These are phyloP conservation scores for Corvus moneduloides DNA, from an alignment of 2,113 vertebrate genomes.

Conservation along the genomic window DNA sequence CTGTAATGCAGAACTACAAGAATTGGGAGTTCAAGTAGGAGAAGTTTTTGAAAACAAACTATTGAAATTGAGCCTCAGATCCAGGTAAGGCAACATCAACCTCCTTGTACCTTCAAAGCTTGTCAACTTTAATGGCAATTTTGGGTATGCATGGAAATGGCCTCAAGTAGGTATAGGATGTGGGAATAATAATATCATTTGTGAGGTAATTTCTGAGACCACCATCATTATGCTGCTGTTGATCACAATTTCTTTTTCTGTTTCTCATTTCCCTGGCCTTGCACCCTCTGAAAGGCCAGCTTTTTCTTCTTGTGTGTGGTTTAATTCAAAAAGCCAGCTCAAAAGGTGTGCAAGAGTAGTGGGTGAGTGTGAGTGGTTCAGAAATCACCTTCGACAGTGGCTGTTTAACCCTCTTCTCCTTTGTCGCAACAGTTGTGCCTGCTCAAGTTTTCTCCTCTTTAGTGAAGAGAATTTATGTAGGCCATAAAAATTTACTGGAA, in stretches of 20 bases:
- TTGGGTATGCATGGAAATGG: not conserved
- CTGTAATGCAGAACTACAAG: not conserved
- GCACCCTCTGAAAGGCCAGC: not conserved
- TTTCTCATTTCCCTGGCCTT: not conserved
- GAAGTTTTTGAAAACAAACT: not conserved
- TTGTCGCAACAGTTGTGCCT: not conserved
- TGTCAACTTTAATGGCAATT: not conserved
- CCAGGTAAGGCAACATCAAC: not conserved
- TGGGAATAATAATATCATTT: not conserved
- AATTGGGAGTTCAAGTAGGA: not conserved
- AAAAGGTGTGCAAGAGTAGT: not conserved
- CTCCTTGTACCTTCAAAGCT: not conserved
- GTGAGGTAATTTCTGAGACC: not conserved
- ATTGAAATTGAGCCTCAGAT: not conserved
- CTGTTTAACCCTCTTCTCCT: not conserved
- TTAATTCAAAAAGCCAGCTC: not conserved
- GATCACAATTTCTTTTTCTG: not conserved
- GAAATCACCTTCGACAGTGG: not conserved
- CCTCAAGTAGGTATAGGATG: not conserved
- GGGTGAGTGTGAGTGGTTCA: not conserved
- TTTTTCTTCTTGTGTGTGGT: not conserved
- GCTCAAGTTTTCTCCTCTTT: not conserved
- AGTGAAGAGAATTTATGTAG: not conserved
- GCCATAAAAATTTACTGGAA: not conserved
- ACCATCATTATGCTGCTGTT: not conserved